Evolutionary conservation across 1,140 invertebrate genomes (phyloP).

Genomic region (Zeugodacus cucurbitae): DNA sequence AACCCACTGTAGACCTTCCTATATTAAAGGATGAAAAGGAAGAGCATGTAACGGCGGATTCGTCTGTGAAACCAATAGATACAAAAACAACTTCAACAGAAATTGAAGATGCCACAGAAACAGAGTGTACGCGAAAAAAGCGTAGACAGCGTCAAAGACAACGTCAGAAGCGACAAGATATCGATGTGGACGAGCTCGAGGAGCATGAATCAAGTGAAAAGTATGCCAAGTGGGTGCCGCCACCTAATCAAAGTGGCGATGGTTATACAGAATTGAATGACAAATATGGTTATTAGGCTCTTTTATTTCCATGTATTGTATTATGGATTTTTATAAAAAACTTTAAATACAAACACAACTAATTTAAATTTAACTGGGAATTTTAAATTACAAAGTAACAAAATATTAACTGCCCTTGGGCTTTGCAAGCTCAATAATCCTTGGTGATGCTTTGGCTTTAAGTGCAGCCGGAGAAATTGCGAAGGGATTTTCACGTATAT

Average conservation of each 20-base stretch:
- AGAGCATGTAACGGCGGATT: constrained; percentile 53
- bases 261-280: constrained; percentile 84
- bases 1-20: constrained; percentile 42
- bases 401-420: constrained; percentile 51
- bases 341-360: neutral
- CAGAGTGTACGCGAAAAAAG: constrained; percentile 39
- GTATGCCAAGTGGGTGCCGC: constrained; percentile 83
- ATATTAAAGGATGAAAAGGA: constrained; percentile 43
- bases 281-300: constrained; percentile 80
- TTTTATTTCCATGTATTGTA: neutral
- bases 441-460: constrained; percentile 67
- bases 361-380: neutral
- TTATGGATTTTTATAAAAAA: neutral
- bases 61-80: constrained; percentile 43
- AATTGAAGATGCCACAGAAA: neutral
- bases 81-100: neutral
- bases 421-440: constrained; percentile 67
- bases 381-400: neutral
- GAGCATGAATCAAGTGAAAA: constrained; percentile 71
- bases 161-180: constrained; percentile 62
- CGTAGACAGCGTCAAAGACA: constrained; percentile 55
- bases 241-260: constrained; percentile 80
- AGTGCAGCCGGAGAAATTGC: constrained; percentile 62
- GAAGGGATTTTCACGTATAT: constrained; percentile 61
- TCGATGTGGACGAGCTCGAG: constrained; percentile 65